These are phyloP conservation scores for Caenorhabditis japonica DNA, from an alignment of 2,888 invertebrate genomes.

Conservation along the genomic window DNA sequence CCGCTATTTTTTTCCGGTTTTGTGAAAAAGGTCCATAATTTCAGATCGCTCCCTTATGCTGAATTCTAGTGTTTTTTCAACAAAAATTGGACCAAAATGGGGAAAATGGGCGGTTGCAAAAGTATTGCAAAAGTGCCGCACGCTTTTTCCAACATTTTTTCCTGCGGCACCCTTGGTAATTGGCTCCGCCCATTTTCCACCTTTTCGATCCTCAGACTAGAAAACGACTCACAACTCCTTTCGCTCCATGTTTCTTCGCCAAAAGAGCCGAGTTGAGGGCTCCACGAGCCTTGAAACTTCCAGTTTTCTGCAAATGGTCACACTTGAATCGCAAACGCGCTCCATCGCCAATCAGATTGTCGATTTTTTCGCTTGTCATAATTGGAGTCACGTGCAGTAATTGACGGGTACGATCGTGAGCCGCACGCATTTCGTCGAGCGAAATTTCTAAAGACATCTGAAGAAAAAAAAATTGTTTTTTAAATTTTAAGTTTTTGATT, in stretches of 20 bases:
- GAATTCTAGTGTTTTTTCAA: too few relatives aligned
- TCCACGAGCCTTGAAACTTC: slow-evolving; percentile 77
- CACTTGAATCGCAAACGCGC: slow-evolving; percentile 72
- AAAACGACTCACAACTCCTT: slow-evolving; percentile 62
- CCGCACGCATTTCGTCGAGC: slow-evolving; percentile 39
- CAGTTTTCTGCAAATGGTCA: slow-evolving; percentile 78
- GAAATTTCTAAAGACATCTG: slow-evolving; percentile 28
- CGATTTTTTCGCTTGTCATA: slow-evolving; percentile 45
- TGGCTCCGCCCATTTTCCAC: too few relatives aligned
- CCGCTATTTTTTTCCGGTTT: too few relatives aligned
- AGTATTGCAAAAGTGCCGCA: too few relatives aligned
- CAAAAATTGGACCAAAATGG: too few relatives aligned
- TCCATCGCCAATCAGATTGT: slow-evolving; percentile 45
- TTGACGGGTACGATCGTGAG: slow-evolving; percentile 33
- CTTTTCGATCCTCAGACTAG: too few relatives aligned
- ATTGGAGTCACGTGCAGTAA: slow-evolving; percentile 58
- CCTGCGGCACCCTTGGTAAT: too few relatives aligned
- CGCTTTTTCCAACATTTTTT: too few relatives aligned
- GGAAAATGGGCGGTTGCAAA: too few relatives aligned
- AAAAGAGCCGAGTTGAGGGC: slow-evolving; percentile 74
- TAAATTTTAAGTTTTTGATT: neutral
- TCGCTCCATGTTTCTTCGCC: slow-evolving; percentile 45
- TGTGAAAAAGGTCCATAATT: neutral
- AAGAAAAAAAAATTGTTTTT: neutral
- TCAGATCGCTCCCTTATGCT: too few relatives aligned